These are phyloP conservation scores for Drosophila pseudotalamancana DNA, from an alignment of 2,888 invertebrate species.

Conservation along the genomic window DNA sequence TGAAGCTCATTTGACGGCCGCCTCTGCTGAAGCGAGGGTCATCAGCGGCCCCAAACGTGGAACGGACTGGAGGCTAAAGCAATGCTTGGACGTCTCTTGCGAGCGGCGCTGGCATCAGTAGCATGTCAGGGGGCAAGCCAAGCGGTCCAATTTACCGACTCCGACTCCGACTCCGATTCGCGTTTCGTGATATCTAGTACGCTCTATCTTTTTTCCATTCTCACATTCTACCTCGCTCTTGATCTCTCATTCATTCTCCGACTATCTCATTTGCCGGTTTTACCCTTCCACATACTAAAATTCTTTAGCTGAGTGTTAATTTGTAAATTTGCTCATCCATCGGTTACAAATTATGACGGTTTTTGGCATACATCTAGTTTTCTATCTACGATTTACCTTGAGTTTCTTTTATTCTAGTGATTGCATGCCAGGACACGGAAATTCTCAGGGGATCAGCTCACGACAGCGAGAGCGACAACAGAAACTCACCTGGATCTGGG, in stretches of 20 bases:
- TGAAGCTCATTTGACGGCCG: slow-evolving; percentile 30
- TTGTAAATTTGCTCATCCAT: background rate
- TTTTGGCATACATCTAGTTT: background rate
- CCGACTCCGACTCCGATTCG: slow-evolving; percentile 20
- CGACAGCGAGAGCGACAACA: slow-evolving; percentile 4
- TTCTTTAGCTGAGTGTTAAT: slow-evolving; percentile 7
- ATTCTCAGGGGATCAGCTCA: slow-evolving; percentile 30
- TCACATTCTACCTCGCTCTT: background rate
- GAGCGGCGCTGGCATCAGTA: slow-evolving; percentile 59
- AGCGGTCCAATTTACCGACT: slow-evolving; percentile 52
- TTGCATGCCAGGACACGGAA: slow-evolving; percentile 52
- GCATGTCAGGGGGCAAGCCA: slow-evolving; percentile 73
- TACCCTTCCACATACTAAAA: slow-evolving; percentile 3
- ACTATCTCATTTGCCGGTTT: slow-evolving; percentile 12
- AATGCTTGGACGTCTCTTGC: slow-evolving; percentile 22
- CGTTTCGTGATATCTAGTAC: slow-evolving; percentile 13
- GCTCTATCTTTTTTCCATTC: background rate
- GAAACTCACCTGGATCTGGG: slow-evolving; percentile 11
- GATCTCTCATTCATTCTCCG: background rate
- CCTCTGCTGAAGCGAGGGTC: slow-evolving; percentile 38
- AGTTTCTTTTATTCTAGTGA: slow-evolving; percentile 2
- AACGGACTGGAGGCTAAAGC: slow-evolving; percentile 11
- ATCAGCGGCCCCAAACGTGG: slow-evolving; percentile 16
- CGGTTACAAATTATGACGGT: background rate
- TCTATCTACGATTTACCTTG: background rate